phyloP scores from a whole-genome alignment of 1,140 invertebrate genomes.

The Eciton burchellii region DNA sequence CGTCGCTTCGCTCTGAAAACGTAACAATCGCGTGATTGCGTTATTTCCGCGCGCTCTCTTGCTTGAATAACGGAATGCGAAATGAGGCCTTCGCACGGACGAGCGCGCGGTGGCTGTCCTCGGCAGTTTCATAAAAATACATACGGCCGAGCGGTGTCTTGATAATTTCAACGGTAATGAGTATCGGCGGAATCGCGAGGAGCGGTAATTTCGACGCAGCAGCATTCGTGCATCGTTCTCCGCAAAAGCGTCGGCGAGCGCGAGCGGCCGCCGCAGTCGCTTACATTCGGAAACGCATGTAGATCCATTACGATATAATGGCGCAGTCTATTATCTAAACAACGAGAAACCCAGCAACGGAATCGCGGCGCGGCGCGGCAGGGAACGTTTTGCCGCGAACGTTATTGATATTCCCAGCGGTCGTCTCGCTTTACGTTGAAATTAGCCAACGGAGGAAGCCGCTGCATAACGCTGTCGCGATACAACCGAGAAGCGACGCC shows the following conservation, averaged over 20 bases:
- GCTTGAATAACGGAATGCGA: no score
- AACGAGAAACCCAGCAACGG: slow-evolving; percentile 68
- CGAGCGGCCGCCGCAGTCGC: slow-evolving; percentile 19
- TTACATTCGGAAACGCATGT: slow-evolving; percentile 66
- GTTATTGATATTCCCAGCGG: slow-evolving; percentile 62
- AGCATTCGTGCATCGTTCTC: slow-evolving; percentile 1
- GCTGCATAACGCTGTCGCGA: slow-evolving; percentile 51
- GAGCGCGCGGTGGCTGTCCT: no score
- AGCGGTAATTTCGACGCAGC: slow-evolving; percentile 42
- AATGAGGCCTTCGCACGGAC: no score
- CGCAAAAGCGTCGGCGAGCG: slow-evolving; percentile 28
- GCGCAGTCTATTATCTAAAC: slow-evolving; percentile 72
- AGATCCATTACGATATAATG: slow-evolving; percentile 71
- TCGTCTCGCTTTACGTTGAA: slow-evolving; percentile 64
- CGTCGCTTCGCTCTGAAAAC: no score
- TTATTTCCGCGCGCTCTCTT: no score
- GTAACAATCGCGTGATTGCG: no score
- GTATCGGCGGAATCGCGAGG: slow-evolving; percentile 43
- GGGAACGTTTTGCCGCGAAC: slow-evolving; percentile 67
- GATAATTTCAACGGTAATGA: slow-evolving; percentile 56
- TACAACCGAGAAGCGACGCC: slow-evolving; percentile 34
- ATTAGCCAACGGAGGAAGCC: slow-evolving; percentile 64
- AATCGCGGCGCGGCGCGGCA: slow-evolving; percentile 60
- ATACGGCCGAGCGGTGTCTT: neutral
- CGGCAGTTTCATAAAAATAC: slow-evolving; percentile 4